These are phyloP conservation scores for Ptychoptera albimana DNA, from an alignment of 2,888 invertebrate species.

Conservation along the genomic window DNA sequence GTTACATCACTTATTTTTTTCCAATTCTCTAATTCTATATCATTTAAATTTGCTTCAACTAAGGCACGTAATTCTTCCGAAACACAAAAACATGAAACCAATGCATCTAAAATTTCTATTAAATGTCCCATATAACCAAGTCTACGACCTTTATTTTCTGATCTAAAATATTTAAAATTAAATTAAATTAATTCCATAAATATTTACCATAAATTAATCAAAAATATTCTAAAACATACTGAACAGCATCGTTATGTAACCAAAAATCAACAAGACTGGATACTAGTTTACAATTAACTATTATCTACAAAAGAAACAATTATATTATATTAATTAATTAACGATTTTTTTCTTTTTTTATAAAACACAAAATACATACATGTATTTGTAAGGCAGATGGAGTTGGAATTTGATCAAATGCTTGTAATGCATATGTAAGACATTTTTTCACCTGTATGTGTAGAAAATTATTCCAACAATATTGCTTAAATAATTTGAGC, in stretches of 20 bases:
- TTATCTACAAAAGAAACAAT: slow-evolving; percentile 36
- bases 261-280: slow-evolving; percentile 67
- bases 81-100: slow-evolving; percentile 31
- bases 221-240: slow-evolving; percentile 45
- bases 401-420: slow-evolving; percentile 19
- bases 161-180: slow-evolving; percentile 22
- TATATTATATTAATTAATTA: slow-evolving; percentile 16
- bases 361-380: slow-evolving; percentile 29
- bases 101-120: slow-evolving; percentile 41
- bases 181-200: background rate
- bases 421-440: slow-evolving; percentile 49
- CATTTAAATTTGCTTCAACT: slow-evolving; percentile 36
- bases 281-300: slow-evolving; percentile 63
- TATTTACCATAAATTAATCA: slow-evolving; percentile 1
- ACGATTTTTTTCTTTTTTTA: background rate
- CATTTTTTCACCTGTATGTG: slow-evolving; percentile 79
- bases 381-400: slow-evolving; percentile 37
- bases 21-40: slow-evolving; percentile 34
- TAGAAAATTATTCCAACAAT: slow-evolving; percentile 89
- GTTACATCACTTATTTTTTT: slow-evolving; percentile 23
- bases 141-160: slow-evolving; percentile 35
- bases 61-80: slow-evolving; percentile 37
- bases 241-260: slow-evolving; percentile 58
- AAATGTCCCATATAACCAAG: slow-evolving; percentile 52
- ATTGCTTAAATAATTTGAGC: slow-evolving; percentile 77